Base-by-base conservation (phyloP, 92 coral and sea anemone genomes). In the Palythoa grandis region DNA sequence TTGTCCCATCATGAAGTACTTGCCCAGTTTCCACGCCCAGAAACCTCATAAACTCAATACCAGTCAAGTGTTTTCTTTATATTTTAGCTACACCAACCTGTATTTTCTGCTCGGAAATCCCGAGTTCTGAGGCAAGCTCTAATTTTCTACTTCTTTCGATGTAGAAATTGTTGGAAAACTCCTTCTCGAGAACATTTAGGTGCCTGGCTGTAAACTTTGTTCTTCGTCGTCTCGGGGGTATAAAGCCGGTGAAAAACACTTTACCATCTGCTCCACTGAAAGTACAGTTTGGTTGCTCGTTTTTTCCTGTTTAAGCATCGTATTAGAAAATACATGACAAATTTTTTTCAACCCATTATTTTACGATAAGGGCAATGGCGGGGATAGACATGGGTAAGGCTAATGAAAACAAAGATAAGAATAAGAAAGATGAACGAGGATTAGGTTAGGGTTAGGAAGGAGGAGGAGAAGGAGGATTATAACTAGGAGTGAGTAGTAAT, bases 151-250 rank as follows among this genome's bases (percentile, higher is more conserved):
- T 20, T 38, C 83, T 22, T 61, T 40, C 70, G 23, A 78, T 61
- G 83, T 78, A 78, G 66, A 71, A 39, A 39, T 61, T 78, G 72
- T 22, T 11, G 0, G 83, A 61, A 65, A 78, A 78, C 40, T 78
- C 83, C 20, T 29, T 58, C 54, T 60, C 53, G 13, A 78, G 83
- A 25, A 22, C n/a, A 37, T 52, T 39, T 37, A 78, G 72, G 14
- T 78, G 83, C 13, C 17, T 13, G 71, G 54, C 70, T 58, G 83
- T 60, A 39, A 78, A 78, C 70, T 60, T 78, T 60, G 71, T 78
- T 78, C 83, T 57, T 23, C 9, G 39, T 39, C 83, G 71, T 38
- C 83, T 58, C 14, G 65, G 52, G n/a, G 83, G 83, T 12, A 78
- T 78, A 35, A 24, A 60, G 38, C 54, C 71, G 0, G 57, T 78